Evolutionary conservation across 2,113 vertebrate species (phyloP).

Genomic region (Microtus ochrogaster): DNA sequence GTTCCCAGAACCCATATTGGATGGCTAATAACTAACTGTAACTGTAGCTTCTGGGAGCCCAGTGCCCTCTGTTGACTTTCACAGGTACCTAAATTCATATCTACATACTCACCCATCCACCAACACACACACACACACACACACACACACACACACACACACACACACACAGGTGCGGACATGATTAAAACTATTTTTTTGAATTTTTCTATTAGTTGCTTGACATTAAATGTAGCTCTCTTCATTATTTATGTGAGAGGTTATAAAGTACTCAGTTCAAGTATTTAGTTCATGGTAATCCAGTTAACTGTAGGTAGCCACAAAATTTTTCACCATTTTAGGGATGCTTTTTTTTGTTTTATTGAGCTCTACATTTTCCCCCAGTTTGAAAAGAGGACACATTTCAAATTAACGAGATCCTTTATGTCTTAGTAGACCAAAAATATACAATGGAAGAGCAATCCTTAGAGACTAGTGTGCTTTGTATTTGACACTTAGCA

Average conservation of each 20-base stretch:
- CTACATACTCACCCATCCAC: neutral
- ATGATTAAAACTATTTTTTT: neutral
- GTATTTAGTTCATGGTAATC: conserved; percentile 44
- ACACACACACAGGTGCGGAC: too few relatives aligned
- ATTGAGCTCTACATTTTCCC: neutral
- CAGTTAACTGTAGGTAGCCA: neutral
- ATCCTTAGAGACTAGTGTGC: neutral
- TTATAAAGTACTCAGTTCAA: conserved; percentile 40
- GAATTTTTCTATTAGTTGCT: conserved; percentile 58
- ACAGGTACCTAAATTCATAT: neutral
- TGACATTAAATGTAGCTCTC: conserved; percentile 15
- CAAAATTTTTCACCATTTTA: conserved; percentile 13
- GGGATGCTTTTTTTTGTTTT: neutral
- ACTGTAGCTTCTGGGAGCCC: neutral
- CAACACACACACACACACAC: neutral
- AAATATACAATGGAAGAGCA: neutral
- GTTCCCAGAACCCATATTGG: neutral
- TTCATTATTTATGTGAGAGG: conserved; percentile 43
- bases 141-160: neutral
- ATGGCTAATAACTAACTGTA: neutral
- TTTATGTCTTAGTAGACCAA: conserved; percentile 58
- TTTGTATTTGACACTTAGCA: neutral
- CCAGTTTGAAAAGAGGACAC: neutral
- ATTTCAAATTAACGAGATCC: neutral
- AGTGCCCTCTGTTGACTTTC: neutral